These are phyloP conservation scores for Cryptocheilus praepositus DNA, from an alignment of 2,888 invertebrate genomes.

Conservation along the genomic window DNA sequence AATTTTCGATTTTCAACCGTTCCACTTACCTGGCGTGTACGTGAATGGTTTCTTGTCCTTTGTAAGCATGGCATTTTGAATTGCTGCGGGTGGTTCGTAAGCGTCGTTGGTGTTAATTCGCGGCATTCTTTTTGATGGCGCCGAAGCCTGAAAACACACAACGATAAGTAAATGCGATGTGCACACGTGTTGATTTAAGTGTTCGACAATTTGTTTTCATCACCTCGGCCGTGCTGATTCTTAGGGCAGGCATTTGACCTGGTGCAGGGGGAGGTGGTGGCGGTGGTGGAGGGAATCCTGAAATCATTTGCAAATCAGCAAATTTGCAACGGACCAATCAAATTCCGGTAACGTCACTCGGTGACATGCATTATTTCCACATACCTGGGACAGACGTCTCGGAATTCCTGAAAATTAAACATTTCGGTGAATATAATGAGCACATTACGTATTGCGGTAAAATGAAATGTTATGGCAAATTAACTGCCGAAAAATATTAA, in stretches of 20 bases:
- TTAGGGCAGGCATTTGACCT: conserved; percentile 76
- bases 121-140: conserved; percentile 47
- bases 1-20: no score
- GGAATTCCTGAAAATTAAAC: conserved; percentile 58
- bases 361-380: conserved; percentile 1
- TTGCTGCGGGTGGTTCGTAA: conserved; percentile 88
- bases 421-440: no score
- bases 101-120: conserved; percentile 49
- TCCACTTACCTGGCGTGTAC: conserved; percentile 84
- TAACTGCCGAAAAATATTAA: no score
- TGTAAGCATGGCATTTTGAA: conserved; percentile 95
- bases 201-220: conserved; percentile 33
- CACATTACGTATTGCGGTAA: background rate
- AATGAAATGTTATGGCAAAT: background rate
- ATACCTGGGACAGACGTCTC: conserved; percentile 57
- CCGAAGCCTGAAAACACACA: conserved; percentile 19
- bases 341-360: background rate
- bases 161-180: background rate
- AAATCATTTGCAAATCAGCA: conserved; percentile 43
- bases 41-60: conserved; percentile 98
- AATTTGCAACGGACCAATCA: background rate
- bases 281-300: conserved; percentile 75
- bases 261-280: conserved; percentile 78
- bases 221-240: conserved; percentile 76
- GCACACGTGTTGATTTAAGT: background rate